Evolutionary conservation across 1,140 invertebrate genomes (phyloP).

Genomic region (Parapsyche elsis): DNA sequence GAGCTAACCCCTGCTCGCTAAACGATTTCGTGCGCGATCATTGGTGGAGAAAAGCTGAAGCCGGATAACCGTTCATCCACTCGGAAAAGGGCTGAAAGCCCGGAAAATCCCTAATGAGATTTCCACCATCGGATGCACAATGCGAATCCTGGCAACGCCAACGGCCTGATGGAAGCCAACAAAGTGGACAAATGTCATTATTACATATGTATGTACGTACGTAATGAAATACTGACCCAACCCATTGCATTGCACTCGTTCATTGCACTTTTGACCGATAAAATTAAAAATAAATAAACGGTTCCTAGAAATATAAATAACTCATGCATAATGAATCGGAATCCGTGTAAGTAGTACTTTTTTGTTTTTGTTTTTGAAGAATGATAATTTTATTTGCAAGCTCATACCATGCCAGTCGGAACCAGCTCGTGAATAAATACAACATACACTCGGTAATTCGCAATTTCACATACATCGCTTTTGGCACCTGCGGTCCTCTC

Average conservation of each 20-base stretch:
- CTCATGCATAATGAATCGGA: no score
- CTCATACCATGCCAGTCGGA: not conserved
- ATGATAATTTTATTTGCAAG: not conserved
- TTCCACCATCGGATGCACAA: conserved; percentile 20
- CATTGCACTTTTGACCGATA: no score
- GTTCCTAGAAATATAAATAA: not conserved
- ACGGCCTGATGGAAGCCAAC: conserved; percentile 19
- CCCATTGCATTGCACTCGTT: no score
- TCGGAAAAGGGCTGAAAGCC: conserved; percentile 25
- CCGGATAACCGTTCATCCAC: conserved; percentile 22
- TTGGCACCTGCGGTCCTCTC: not conserved
- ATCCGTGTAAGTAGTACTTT: not conserved
- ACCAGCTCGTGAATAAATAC: not conserved
- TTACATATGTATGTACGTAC: no score
- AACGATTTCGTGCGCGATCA: conserved; percentile 21
- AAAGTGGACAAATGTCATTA: conserved; percentile 4
- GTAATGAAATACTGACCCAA: conserved; percentile 37
- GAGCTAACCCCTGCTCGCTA: not conserved
- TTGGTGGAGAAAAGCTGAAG: conserved; percentile 11
- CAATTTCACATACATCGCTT: not conserved
- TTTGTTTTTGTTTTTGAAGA: not conserved
- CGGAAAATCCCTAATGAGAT: conserved; percentile 41
- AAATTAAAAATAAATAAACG: no score
- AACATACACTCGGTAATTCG: not conserved
- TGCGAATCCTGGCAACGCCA: not conserved